Conservation (phyloP, 2,797 vertebrate genomes). For the Poeciliopsis presidionis region DNA sequence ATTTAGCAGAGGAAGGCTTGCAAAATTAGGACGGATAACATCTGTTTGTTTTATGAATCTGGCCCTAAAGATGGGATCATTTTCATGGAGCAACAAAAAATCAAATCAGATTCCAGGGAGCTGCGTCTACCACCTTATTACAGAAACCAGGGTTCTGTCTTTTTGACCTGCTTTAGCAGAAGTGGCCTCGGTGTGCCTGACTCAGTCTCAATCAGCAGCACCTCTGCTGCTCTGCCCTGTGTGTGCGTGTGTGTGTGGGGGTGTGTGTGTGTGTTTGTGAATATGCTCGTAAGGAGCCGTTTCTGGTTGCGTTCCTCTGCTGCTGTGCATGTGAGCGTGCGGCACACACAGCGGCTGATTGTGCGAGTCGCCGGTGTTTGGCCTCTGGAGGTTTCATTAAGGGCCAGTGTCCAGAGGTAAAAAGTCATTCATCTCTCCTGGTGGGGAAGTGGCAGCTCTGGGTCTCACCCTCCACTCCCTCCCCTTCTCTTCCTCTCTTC, state of each 20-base stretch:
- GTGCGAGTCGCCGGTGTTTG: constrained; percentile 78
- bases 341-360: constrained; percentile 40
- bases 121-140: constrained; percentile 44
- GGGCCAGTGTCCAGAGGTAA: constrained; percentile 84
- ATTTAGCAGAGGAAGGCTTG: background rate
- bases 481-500: constrained; percentile 20
- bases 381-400: constrained; percentile 87
- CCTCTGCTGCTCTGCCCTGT: constrained; percentile 33
- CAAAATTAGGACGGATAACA: background rate
- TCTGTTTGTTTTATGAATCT: background rate
- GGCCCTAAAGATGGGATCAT: background rate
- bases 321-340: constrained; percentile 7
- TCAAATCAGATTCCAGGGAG: constrained; percentile 1
- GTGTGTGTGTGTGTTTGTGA: constrained; percentile 15
- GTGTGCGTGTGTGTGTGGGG: constrained; percentile 5
- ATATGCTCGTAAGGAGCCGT: constrained; percentile 7
- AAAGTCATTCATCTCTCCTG: constrained; percentile 85
- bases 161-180: constrained; percentile 69
- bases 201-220: constrained; percentile 24
- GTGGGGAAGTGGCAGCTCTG: constrained; percentile 82
- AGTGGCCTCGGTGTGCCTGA: constrained; percentile 51
- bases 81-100: background rate
- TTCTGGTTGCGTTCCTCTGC: constrained; percentile 18
- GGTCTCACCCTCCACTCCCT: constrained; percentile 50
- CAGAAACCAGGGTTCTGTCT: constrained; percentile 46